Evolutionary conservation across 2,113 vertebrate species (phyloP), one percentile per base, ranked within the genome.

Genomic region (Phyllostomus discolor): DNA sequence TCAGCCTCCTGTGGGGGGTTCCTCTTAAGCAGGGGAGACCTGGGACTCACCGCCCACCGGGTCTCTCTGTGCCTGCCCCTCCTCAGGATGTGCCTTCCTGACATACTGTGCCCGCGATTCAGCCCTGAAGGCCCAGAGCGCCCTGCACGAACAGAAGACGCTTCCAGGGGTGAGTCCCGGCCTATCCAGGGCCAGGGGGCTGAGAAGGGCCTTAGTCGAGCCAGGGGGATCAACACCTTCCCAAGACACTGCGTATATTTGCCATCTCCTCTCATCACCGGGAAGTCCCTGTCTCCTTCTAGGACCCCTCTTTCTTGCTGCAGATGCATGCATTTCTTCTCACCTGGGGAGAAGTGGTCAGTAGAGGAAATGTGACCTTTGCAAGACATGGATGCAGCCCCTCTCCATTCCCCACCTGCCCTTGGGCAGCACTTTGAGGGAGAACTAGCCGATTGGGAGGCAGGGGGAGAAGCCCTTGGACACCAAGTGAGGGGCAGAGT

Each of bases 101-200:
- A 99, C 99, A 66, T 99, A 99, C 98, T 99, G 99, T 94, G 99
- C 99, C 80, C 99, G 99, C 86, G 99, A 99, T 95, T 99, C 99
- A 28, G 99, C 99, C 72, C 98, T 99, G 97, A 99, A 99, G 98
- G 99, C 99, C 97, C 99, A 99, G 98, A 99, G 99, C 69, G 99
- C 99, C 91, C 98, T 99, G 95, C 99, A 99, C 82, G 99, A 99
- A 98, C 99, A 99, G 99, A 99, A 99, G 98, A 99, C 99, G 14
- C 98, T 99, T 96, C 99, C 99, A 66, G 99, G 99, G 99, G 99
- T 99, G 98, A 99, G 99, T 99, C 57, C 90, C 22, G 3, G 41
- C 48, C 82, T 79, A 10, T 4, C 20, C 75, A 82, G 80, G 80
- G 86, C 81, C 43, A 28, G 81, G 87, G 92, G 76, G 22, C 69